phyloP scores from a whole-genome alignment of 2,113 vertebrate genomes.

The Microtus richardsoni region DNA sequence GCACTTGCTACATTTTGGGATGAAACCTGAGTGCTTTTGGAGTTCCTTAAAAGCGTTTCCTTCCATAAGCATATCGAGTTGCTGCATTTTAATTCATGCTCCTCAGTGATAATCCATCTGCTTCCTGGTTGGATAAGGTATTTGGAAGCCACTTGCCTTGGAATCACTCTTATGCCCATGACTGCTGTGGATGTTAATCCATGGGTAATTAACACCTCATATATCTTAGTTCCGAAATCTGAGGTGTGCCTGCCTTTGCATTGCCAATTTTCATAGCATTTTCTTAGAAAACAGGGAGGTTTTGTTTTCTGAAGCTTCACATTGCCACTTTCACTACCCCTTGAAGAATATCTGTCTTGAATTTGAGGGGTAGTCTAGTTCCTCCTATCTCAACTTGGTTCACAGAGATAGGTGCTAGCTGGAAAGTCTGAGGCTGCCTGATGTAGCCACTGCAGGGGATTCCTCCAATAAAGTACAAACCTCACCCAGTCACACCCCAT shows the following conservation, averaged over 20 bases:
- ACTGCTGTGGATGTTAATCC: constrained; percentile 72
- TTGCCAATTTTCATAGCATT: constrained; percentile 54
- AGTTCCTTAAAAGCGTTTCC: constrained; percentile 52
- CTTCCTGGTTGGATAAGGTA: constrained; percentile 57
- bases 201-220: constrained; percentile 58
- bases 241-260: background rate
- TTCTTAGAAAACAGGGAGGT: constrained; percentile 65
- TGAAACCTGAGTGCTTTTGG: constrained; percentile 51
- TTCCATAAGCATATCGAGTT: constrained; percentile 61
- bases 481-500: background rate
- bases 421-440: background rate
- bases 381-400: constrained; percentile 40
- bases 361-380: constrained; percentile 59
- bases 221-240: constrained; percentile 59
- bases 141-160: constrained; percentile 59
- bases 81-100: constrained; percentile 56
- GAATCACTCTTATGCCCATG: constrained; percentile 45
- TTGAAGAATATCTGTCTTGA: constrained; percentile 33
- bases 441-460: background rate
- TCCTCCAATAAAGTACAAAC: background rate
- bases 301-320: constrained; percentile 69
- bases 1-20: constrained; percentile 58
- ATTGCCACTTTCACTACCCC: constrained; percentile 12
- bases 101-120: constrained; percentile 66
- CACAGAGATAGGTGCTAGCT: background rate